Percentiles rank a stretch among this genome's conserved stretches.
Evolutionary conservation across 1,140 invertebrate species (phyloP).

Genomic region (Hyles vespertilio): DNA sequence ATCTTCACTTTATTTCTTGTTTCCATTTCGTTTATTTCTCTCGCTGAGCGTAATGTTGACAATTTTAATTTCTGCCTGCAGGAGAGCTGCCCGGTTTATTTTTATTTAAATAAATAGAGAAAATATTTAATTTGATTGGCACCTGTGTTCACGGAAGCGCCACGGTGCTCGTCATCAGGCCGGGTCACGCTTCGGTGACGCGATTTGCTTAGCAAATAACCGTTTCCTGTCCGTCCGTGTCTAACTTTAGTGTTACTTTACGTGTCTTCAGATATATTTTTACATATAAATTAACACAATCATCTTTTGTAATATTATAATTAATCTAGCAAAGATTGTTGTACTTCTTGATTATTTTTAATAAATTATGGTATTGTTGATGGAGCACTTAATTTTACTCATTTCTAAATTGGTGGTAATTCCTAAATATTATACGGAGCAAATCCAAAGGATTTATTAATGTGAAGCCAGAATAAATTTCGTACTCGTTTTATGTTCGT

Average conservation of each 20-base stretch:
- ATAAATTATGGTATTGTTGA: too few species aligned
- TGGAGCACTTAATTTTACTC: too few species aligned
- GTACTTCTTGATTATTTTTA: too few species aligned
- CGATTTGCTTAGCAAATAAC: constrained; percentile 45
- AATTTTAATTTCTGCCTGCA: constrained; percentile 7
- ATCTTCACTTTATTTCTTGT: constrained; percentile 38
- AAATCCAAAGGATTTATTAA: too few species aligned
- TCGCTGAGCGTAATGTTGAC: constrained; percentile 1
- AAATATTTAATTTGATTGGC: constrained; percentile 16
- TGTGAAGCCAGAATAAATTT: too few species aligned
- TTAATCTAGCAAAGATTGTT: too few species aligned
- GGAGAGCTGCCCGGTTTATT: background rate
- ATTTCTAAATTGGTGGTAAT: too few species aligned
- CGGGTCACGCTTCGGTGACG: constrained; percentile 41
- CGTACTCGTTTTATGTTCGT: too few species aligned
- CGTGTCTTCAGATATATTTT: too few species aligned
- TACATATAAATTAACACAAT: too few species aligned
- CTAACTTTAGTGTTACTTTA: constrained; percentile 2
- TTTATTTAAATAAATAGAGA: constrained; percentile 6
- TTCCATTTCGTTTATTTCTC: constrained; percentile 24
- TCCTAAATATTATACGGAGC: too few species aligned
- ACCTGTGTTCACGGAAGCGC: constrained; percentile 30
- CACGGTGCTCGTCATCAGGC: constrained; percentile 33
- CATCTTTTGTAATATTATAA: background rate
- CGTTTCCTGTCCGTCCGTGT: constrained; percentile 28